Percentiles rank a stretch among this genome's conserved stretches.
These are phyloP conservation scores for Prunella fulvescens DNA, from an alignment of 2,113 vertebrate species.

Conservation along the genomic window DNA sequence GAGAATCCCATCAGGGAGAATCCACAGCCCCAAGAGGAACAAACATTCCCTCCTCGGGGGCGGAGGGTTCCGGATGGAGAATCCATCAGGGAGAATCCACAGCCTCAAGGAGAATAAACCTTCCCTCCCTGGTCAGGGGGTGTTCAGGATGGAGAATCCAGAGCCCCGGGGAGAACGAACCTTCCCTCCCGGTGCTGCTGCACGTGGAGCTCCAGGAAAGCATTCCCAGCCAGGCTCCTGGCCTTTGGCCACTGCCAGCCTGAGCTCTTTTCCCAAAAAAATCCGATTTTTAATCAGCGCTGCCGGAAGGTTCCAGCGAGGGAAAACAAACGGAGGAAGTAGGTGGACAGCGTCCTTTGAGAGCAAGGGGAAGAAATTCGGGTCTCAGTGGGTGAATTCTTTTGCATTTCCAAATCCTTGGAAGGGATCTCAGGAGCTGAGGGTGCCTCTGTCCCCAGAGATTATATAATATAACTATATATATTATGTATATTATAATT, in stretches of 20 bases:
- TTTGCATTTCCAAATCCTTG: neutral
- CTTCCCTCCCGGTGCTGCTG: fast-evolving
- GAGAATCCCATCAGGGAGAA: no score
- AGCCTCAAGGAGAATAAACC: no score
- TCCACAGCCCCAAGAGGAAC: no score
- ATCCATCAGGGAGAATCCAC: no score
- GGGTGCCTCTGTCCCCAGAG: neutral
- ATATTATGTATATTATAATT: no score
- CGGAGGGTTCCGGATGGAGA: no score
- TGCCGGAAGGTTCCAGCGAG: neutral
- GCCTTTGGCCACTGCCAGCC: no score
- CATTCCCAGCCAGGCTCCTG: neutral
- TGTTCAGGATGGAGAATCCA: no score
- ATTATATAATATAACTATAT: no score
- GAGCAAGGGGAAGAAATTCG: neutral
- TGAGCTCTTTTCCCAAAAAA: neutral
- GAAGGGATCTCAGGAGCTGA: neutral
- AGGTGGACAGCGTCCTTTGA: neutral
- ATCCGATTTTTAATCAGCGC: neutral
- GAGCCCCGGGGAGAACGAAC: no score
- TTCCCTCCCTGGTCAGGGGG: no score
- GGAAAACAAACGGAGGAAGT: neutral
- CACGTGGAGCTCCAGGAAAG: neutral
- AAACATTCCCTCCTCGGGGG: no score
- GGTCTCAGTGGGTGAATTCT: neutral